Evolutionary conservation across 1,140 invertebrate genomes (phyloP).

Genomic region (Drosophila varians): DNA sequence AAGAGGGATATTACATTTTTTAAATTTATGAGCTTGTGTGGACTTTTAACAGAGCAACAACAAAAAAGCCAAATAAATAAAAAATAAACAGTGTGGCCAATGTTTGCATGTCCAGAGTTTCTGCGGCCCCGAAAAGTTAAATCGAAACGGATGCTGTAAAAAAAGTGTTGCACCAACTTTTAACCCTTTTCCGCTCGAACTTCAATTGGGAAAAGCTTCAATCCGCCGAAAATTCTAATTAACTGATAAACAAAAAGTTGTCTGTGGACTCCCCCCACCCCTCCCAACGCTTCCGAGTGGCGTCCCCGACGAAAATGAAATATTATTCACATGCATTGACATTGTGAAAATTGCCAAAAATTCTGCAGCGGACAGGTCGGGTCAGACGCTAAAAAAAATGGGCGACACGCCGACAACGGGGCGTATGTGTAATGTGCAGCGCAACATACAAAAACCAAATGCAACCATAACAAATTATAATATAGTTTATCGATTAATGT

Average conservation of each 20-base stretch:
- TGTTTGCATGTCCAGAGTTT: conserved; percentile 58
- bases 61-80: conserved; percentile 9
- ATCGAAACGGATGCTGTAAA: conserved; percentile 67
- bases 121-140: conserved; percentile 56
- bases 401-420: conserved; percentile 27
- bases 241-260: conserved; percentile 72
- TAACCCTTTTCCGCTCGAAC: conserved; percentile 57
- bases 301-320: conserved; percentile 40
- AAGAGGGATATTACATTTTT: conserved; percentile 83
- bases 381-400: conserved; percentile 41
- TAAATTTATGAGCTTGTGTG: conserved; percentile 76
- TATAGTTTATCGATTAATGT: conserved; percentile 77
- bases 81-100: conserved; percentile 25
- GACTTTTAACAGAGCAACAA: conserved; percentile 40
- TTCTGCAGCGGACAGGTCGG: conserved; percentile 31
- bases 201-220: conserved; percentile 45
- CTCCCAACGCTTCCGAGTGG: conserved; percentile 1
- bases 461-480: conserved; percentile 73
- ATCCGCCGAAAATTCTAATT: conserved; percentile 68
- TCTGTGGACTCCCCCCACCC: conserved; percentile 12
- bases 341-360: conserved; percentile 43
- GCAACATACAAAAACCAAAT: conserved; percentile 16
- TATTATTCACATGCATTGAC: conserved; percentile 61
- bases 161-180: conserved; percentile 59
- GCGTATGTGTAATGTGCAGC: conserved; percentile 49